Percentiles rank a stretch among this genome's conserved stretches.
These are phyloP conservation scores for Tapirus terrestris DNA, from an alignment of 2,113 vertebrate species.

Conservation along the genomic window DNA sequence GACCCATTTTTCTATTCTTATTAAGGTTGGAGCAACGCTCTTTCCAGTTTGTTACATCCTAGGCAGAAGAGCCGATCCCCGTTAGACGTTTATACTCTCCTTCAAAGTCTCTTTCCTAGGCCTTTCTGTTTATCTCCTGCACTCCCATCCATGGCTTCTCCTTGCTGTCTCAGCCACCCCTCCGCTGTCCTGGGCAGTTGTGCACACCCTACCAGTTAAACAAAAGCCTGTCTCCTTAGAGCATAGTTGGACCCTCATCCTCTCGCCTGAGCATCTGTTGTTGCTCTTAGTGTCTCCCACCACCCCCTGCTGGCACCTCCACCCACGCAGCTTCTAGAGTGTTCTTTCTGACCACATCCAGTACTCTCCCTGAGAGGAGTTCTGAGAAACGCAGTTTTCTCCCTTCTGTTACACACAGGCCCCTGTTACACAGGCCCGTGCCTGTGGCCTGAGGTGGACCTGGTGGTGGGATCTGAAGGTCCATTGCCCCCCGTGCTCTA, in stretches of 20 bases:
- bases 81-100: too few species aligned
- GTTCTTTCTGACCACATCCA: neutral
- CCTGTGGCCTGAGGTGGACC: neutral
- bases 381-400: neutral
- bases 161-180: neutral
- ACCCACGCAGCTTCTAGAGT: neutral
- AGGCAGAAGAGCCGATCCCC: too few species aligned
- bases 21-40: too few species aligned
- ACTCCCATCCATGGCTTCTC: neutral
- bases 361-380: neutral
- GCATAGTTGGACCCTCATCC: accelerated
- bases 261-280: neutral
- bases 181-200: neutral
- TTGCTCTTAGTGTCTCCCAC: neutral
- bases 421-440: too few species aligned
- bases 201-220: neutral
- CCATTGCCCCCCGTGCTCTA: neutral
- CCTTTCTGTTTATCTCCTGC: too few species aligned
- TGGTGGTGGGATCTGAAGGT: neutral
- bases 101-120: too few species aligned
- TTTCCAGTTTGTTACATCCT: too few species aligned
- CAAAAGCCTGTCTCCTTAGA: neutral
- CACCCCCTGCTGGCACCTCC: too few species aligned
- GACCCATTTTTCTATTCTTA: too few species aligned
- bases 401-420: neutral